These are phyloP conservation scores for Podocnemis expansa DNA, from an alignment of 2,113 vertebrate genomes.

Conservation along the genomic window DNA sequence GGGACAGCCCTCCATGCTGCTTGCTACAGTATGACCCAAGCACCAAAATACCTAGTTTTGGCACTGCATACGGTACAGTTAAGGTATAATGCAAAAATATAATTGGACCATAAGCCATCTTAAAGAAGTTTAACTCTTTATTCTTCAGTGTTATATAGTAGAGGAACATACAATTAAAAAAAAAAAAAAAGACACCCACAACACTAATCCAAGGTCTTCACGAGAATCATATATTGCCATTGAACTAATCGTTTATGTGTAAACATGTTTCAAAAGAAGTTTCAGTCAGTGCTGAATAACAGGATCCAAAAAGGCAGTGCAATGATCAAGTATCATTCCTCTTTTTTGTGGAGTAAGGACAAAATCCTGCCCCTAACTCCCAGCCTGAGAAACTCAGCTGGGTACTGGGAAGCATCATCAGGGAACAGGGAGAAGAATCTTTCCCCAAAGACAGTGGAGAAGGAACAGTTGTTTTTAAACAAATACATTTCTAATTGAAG, in stretches of 20 bases:
- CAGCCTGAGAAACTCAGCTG: background rate
- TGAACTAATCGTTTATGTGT: background rate
- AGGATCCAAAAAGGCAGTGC: background rate
- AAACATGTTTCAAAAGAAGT: background rate
- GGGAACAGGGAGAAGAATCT: background rate
- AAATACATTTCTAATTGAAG: conserved; percentile 17
- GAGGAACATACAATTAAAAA: background rate
- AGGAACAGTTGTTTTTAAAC: conserved; percentile 2
- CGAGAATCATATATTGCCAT: background rate
- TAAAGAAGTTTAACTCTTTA: background rate
- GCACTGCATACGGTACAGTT: conserved; percentile 29
- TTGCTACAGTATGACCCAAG: no score
- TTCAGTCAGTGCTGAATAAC: background rate
- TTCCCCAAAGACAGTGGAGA: background rate
- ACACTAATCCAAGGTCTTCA: background rate
- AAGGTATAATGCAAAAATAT: conserved; percentile 11
- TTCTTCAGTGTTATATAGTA: background rate
- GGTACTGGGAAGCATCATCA: background rate
- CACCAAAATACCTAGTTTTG: no score
- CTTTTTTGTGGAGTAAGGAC: background rate
- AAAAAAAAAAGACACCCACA: background rate
- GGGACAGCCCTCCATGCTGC: no score
- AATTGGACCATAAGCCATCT: conserved; percentile 27
- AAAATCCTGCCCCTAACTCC: rapidly evolving
- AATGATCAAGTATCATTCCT: background rate